Evolutionary conservation across 92 coral and sea anemone species (phyloP).

Genomic region (Epizoanthus rinbou): DNA sequence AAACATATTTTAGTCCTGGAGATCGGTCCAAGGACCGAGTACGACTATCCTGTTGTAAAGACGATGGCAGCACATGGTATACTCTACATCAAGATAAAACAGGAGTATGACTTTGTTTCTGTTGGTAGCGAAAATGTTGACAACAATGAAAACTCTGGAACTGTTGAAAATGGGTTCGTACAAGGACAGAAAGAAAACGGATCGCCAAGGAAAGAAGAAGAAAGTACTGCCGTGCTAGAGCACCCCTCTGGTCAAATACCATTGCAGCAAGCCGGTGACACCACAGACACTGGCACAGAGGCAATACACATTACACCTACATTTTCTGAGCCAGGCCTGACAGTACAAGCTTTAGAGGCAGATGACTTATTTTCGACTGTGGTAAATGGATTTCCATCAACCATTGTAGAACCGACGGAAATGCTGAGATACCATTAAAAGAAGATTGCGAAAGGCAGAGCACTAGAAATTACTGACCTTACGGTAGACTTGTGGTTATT

Average conservation of each 20-base stretch:
- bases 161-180: no score
- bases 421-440: constrained; percentile 64
- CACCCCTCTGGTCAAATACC: not conserved
- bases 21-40: no score
- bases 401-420: constrained; percentile 62
- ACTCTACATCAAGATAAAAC: constrained; percentile 47
- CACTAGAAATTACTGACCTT: constrained; percentile 59
- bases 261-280: constrained; percentile 6
- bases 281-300: not conserved
- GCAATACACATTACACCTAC: not conserved
- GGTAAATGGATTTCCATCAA: constrained; percentile 45
- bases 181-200: no score
- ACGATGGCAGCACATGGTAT: constrained; percentile 53
- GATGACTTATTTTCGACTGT: constrained; percentile 30
- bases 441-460: constrained; percentile 62
- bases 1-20: no score
- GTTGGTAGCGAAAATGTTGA: no score
- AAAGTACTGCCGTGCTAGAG: not conserved
- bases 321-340: not conserved
- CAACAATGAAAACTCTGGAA: no score
- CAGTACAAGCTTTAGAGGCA: not conserved
- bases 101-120: constrained; percentile 24
- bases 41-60: constrained; percentile 38
- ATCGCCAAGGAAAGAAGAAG: not conserved
- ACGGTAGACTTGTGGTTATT: constrained; percentile 34